phyloP scores from a whole-genome alignment of 2,113 vertebrate genomes.

The Platysternon megacephalum region DNA sequence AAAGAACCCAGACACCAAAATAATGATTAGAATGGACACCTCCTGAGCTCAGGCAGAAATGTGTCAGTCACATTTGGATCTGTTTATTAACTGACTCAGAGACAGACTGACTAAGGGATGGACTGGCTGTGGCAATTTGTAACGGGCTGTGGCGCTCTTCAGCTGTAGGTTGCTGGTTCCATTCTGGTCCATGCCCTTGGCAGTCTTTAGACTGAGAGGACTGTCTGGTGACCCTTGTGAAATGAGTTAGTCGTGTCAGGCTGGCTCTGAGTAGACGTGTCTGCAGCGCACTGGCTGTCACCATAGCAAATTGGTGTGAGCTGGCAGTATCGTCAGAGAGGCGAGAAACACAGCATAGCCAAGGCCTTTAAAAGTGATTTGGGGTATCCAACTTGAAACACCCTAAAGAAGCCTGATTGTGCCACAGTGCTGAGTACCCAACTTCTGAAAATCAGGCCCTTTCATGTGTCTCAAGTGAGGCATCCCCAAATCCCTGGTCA shows the following conservation, averaged over 20 bases:
- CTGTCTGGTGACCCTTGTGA: background rate
- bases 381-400: background rate
- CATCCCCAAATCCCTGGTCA: background rate
- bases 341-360: background rate
- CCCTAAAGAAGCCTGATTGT: background rate
- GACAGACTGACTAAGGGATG: background rate
- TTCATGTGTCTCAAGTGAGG: background rate
- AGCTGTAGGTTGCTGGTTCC: background rate
- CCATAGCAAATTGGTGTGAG: background rate
- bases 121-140: accelerated
- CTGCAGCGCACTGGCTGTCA: background rate
- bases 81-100: background rate
- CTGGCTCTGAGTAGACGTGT: background rate
- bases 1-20: background rate
- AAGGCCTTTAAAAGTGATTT: background rate
- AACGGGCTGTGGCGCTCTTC: background rate
- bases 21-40: background rate
- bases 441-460: background rate
- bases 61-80: background rate
- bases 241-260: background rate
- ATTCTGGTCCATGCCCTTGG: background rate
- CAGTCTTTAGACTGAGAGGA: background rate
- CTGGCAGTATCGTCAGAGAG: background rate
- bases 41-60: accelerated
- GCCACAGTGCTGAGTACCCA: background rate